Evolutionary conservation across 2,113 vertebrate genomes (phyloP), one percentile per base, ranked within the genome.

Genomic region (Danio rerio): DNA sequence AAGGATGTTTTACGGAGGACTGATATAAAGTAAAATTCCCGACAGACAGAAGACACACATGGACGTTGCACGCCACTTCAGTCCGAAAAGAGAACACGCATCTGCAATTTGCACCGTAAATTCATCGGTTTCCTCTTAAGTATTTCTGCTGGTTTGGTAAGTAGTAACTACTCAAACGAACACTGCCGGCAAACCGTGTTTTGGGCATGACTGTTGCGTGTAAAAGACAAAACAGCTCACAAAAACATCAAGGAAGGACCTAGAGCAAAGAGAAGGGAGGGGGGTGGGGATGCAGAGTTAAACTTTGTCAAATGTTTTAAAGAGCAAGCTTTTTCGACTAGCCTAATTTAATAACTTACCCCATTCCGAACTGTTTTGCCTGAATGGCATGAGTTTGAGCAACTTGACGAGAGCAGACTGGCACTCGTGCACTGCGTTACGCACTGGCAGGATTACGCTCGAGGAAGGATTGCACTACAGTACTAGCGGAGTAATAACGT

Each of bases 271-370:
- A 85, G 84, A 79, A 59, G 78, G 73, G 72, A 53, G 88, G 82
- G 82, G 84, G 78, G 86, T 55, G 74, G 73, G 69, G 69, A 81
- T 85, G 87, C 80, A 83, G 88, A 91, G 88, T 91, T 89, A 83
- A 94, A 94, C 92, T 94, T 94, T 93, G 85, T 90, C 83, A 87
- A 89, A 90, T 93, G 92, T 93, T 92, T 89, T 83, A 83, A 58
- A 76, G 21, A 10, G 13, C 45, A 7, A 47, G 47, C 52, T 13
- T 70, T 52, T 70, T 52, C 13, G 21, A 43, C 0, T 3, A 31
- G 31, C 31, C 3, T 13, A 43, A 75, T 12, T 75, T 18, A 74
- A 7, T 8, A 13, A 63, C n/a, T 75, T n/a, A 21, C 12, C 2
- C 6, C 8, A 15, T 21, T 18, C 13, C 5, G 5, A 20, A 55